Percentiles rank a stretch among this genome's conserved stretches.
Evolutionary conservation across 2,797 vertebrate genomes (phyloP).

Genomic region (Philypnodon macrostomus): DNA sequence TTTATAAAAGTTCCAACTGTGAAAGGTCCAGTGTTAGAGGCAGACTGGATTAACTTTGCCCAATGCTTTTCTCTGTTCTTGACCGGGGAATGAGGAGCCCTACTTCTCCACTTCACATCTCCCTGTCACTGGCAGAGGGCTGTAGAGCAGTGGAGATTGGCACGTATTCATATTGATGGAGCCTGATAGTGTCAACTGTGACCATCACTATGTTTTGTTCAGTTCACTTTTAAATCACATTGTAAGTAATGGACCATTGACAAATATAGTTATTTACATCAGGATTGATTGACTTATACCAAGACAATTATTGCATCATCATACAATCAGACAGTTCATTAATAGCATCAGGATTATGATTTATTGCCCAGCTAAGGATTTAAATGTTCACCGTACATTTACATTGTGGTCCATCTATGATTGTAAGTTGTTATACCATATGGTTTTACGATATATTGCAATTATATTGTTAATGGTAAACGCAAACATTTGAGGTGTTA

Average conservation of each 20-base stretch:
- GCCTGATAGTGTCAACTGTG: slow-evolving; percentile 17
- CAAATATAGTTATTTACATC: too few species aligned
- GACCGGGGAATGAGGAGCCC: slow-evolving; percentile 23
- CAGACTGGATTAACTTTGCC: slow-evolving; percentile 17
- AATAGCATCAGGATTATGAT: too few species aligned
- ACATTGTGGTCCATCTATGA: too few species aligned
- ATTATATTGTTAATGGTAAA: too few species aligned
- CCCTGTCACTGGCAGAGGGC: slow-evolving; percentile 4
- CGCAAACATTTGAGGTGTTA: too few species aligned
- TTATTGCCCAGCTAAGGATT: too few species aligned
- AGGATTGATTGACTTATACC: too few species aligned
- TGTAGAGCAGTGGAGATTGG: slow-evolving; percentile 20
- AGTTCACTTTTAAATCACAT: slow-evolving; percentile 4
- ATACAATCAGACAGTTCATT: too few species aligned
- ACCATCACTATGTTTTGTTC: background rate
- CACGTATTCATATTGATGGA: slow-evolving; percentile 16
- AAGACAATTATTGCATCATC: too few species aligned
- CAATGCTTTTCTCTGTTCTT: slow-evolving; percentile 24
- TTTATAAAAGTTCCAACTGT: slow-evolving; percentile 46
- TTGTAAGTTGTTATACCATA: too few species aligned
- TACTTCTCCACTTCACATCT: slow-evolving; percentile 43
- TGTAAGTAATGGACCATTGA: background rate
- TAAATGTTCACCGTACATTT: too few species aligned
- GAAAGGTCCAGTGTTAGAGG: slow-evolving; percentile 46
- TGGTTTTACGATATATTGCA: too few species aligned